These are phyloP conservation scores for Frankliniella intonsa DNA, from an alignment of 2,888 invertebrate genomes.

Conservation along the genomic window DNA sequence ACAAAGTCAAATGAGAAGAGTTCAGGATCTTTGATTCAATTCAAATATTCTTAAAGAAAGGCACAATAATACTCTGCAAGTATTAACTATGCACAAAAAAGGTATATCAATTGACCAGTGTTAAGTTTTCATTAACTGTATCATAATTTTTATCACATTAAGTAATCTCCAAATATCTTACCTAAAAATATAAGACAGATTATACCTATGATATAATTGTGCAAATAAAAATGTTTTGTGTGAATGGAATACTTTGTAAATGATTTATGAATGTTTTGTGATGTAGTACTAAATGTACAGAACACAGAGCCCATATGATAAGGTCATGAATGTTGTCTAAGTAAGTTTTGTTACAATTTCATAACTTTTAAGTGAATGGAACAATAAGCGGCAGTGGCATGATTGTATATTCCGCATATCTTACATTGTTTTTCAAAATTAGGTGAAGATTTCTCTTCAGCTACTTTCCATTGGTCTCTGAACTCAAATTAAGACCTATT, in stretches of 20 bases:
- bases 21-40: no score
- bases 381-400: background rate
- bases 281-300: constrained; percentile 9
- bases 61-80: background rate
- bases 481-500: background rate
- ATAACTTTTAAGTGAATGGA: background rate
- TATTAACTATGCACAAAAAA: background rate
- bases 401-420: background rate
- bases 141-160: background rate
- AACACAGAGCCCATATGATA: constrained; percentile 7
- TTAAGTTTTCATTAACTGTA: constrained; percentile 19
- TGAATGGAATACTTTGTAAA: constrained; percentile 1
- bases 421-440: background rate
- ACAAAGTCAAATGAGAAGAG: background rate
- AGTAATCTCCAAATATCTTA: background rate
- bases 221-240: background rate
- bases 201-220: background rate
- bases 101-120: background rate
- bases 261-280: background rate
- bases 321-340: constrained; percentile 6
- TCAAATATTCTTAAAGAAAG: background rate
- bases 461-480: background rate
- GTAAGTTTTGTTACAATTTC: constrained; percentile 25
- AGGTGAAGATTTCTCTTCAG: background rate
- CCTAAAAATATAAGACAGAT: constrained; percentile 2